Evolutionary conservation across 2,797 vertebrate species (phyloP).

Genomic region (Cottoperca gobio): DNA sequence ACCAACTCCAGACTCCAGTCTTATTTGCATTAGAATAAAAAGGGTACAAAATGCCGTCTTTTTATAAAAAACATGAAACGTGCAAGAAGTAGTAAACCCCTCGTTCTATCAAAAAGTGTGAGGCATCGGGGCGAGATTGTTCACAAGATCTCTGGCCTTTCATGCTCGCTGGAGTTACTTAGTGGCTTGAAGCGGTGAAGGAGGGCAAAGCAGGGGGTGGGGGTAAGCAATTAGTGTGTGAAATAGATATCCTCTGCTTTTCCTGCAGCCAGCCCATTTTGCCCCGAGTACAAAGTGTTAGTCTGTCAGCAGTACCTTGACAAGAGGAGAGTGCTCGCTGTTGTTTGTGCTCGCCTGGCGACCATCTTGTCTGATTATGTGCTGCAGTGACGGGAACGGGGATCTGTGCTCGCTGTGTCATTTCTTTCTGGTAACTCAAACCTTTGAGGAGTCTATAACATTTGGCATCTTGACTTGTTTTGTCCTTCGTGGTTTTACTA

Average conservation of each 20-base stretch:
- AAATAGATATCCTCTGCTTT: conserved; percentile 72
- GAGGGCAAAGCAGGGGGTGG: background rate
- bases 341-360: conserved; percentile 63
- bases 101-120: conserved; percentile 47
- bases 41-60: background rate
- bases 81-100: conserved; percentile 12
- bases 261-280: conserved; percentile 47
- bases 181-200: conserved; percentile 56
- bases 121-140: conserved; percentile 27
- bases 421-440: conserved; percentile 49
- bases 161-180: conserved; percentile 63
- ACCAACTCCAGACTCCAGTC: background rate
- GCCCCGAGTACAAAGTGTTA: conserved; percentile 65
- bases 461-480: background rate
- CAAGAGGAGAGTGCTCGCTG: conserved; percentile 56
- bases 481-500: background rate
- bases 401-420: conserved; percentile 24
- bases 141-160: conserved; percentile 60
- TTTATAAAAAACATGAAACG: no score
- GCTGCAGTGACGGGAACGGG: conserved; percentile 12
- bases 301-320: conserved; percentile 66
- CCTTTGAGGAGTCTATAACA: conserved; percentile 2
- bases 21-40: conserved; percentile 47
- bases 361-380: conserved; percentile 65
- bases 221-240: conserved; percentile 74